These are phyloP conservation scores for Varroa destructor DNA, from an alignment of 1,140 invertebrate species.

Conservation along the genomic window DNA sequence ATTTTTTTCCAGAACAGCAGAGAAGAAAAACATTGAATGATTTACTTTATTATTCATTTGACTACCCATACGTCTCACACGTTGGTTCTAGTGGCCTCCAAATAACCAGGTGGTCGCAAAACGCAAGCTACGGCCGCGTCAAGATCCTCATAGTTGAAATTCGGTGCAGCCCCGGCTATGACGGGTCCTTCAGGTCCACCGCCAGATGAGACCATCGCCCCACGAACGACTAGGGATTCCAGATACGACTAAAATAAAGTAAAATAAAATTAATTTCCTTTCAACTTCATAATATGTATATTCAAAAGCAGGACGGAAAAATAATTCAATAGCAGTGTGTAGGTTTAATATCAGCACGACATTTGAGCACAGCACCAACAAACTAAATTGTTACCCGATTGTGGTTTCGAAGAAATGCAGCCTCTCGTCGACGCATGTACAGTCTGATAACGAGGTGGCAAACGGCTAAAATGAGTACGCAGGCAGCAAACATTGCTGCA, in stretches of 20 bases:
- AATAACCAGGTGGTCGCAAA: slow-evolving; percentile 20
- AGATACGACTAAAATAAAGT: slow-evolving; percentile 18
- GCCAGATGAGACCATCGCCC: background rate
- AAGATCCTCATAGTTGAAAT: background rate
- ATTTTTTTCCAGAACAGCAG: background rate
- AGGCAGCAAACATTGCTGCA: slow-evolving; percentile 18
- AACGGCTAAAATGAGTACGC: slow-evolving; percentile 25
- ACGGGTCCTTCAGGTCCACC: slow-evolving; percentile 20
- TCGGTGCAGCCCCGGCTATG: slow-evolving; percentile 21
- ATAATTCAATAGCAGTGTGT: background rate
- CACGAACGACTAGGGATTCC: slow-evolving; percentile 20
- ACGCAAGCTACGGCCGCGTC: background rate
- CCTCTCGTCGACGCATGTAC: slow-evolving; percentile 19
- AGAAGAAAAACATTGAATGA: background rate
- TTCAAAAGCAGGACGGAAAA: background rate
- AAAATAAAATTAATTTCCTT: background rate
- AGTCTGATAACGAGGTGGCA: slow-evolving; percentile 17
- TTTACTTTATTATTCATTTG: background rate
- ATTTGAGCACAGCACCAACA: background rate
- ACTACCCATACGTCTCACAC: background rate
- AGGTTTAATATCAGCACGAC: background rate
- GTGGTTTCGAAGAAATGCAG: slow-evolving; percentile 21
- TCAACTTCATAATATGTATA: background rate
- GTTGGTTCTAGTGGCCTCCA: slow-evolving; percentile 10
- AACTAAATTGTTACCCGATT: slow-evolving; percentile 5